Conservation (phyloP, 2,888 invertebrate genomes). For the Acanthoscelides obtectus region DNA sequence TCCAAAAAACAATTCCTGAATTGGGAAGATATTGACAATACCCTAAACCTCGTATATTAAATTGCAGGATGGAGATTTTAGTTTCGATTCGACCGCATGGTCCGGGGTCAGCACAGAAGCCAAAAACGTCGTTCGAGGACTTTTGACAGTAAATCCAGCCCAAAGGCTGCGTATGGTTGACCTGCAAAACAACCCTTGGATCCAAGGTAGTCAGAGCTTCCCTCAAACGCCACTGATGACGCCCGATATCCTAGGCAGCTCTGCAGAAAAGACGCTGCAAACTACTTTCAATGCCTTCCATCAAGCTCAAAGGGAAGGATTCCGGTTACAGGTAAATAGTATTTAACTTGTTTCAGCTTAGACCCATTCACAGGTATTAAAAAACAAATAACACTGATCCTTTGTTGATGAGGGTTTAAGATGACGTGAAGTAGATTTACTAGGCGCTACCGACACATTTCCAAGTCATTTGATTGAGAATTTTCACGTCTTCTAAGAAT, state of each 20-base stretch:
- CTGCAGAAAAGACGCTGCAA: constrained; percentile 50
- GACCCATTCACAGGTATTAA: too few species aligned
- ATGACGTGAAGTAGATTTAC: too few species aligned
- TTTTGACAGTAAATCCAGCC: constrained; percentile 74
- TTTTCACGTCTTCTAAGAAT: too few species aligned
- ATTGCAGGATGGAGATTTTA: constrained; percentile 62
- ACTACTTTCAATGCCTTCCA: constrained; percentile 66
- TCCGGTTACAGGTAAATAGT: constrained; percentile 51
- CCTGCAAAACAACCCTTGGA: constrained; percentile 66
- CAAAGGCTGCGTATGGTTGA: constrained; percentile 65
- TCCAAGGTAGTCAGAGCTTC: constrained; percentile 48
- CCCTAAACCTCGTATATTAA: neutral
- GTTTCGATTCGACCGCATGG: constrained; percentile 69
- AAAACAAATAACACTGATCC: too few species aligned
- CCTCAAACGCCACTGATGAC: constrained; percentile 57
- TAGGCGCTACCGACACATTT: too few species aligned
- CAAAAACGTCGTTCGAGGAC: constrained; percentile 68
- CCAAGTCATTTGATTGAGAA: too few species aligned
- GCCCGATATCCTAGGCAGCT: constrained; percentile 53
- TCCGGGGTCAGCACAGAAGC: constrained; percentile 66
- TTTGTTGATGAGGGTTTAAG: too few species aligned
- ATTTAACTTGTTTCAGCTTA: too few species aligned
- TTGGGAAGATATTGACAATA: too few species aligned
- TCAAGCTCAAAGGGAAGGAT: constrained; percentile 66
- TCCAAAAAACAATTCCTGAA: too few species aligned